These are phyloP conservation scores for Atlantisia rogersi DNA, from an alignment of 2,113 vertebrate species.

Conservation along the genomic window DNA sequence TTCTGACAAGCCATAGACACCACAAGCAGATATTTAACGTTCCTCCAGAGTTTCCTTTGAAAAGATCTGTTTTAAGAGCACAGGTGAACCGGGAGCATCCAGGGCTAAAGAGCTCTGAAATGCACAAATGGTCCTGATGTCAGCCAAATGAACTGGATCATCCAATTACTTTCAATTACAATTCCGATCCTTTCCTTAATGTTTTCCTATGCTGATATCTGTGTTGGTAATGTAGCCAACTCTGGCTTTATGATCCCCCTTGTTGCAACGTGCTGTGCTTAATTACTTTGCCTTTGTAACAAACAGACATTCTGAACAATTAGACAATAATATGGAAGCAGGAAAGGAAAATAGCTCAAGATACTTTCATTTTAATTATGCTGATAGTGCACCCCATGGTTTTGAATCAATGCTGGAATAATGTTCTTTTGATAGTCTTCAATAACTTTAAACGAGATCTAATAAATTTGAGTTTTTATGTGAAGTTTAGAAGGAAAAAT, in stretches of 20 bases:
- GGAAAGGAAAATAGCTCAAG: constrained; percentile 73
- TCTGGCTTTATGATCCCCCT: constrained; percentile 80
- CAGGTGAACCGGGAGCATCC: constrained; percentile 51
- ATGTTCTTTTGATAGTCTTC: constrained; percentile 75
- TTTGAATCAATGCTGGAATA: constrained; percentile 74
- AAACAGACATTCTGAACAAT: constrained; percentile 85
- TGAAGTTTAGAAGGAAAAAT: constrained; percentile 44
- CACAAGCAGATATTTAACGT: neutral
- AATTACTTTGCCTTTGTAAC: constrained; percentile 83
- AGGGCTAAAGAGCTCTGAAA: neutral
- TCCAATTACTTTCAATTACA: constrained; percentile 89
- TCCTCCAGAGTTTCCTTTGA: neutral
- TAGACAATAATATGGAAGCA: constrained; percentile 79
- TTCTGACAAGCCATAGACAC: neutral
- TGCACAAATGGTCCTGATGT: constrained; percentile 49
- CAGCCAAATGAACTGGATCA: constrained; percentile 81
- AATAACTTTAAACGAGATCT: constrained; percentile 74
- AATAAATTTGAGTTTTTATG: constrained; percentile 75
- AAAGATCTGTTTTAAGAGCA: neutral
- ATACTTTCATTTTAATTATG: constrained; percentile 80
- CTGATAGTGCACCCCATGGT: constrained; percentile 75
- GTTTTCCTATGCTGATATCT: constrained; percentile 80
- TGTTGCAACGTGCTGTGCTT: constrained; percentile 81
- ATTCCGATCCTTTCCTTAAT: constrained; percentile 82
- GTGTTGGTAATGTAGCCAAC: constrained; percentile 80